Evolutionary conservation across 2,888 invertebrate genomes (phyloP).

Genomic region (Synergus itoensis): DNA sequence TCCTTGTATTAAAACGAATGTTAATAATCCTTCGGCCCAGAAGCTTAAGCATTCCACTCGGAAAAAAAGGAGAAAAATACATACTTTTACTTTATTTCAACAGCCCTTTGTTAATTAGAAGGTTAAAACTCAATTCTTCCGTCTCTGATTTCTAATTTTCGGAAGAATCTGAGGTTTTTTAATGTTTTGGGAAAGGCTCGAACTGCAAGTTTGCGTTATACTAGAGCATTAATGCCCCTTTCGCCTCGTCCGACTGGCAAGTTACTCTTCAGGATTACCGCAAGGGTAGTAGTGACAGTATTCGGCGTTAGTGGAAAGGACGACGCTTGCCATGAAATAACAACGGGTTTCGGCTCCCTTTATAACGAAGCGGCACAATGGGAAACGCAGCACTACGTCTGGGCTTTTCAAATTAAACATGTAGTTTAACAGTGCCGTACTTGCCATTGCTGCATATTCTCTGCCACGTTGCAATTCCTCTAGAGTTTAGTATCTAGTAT

Average conservation of each 20-base stretch:
- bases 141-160: not conserved
- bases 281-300: constrained; percentile 48
- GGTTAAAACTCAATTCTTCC: too few relatives aligned
- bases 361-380: constrained; percentile 66
- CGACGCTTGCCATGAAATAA: constrained; percentile 66
- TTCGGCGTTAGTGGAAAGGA: constrained; percentile 51
- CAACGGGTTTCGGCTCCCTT: constrained; percentile 68
- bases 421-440: constrained; percentile 63
- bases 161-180: not conserved
- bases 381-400: constrained; percentile 59
- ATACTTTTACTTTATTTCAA: too few relatives aligned
- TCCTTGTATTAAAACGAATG: constrained; percentile 74
- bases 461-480: not conserved
- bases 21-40: constrained; percentile 63
- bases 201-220: constrained; percentile 20
- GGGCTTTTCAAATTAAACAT: constrained; percentile 70
- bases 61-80: not conserved
- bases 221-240: constrained; percentile 43
- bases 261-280: constrained; percentile 64
- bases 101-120: too few relatives aligned
- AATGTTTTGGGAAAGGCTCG: not conserved
- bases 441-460: constrained; percentile 29
- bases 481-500: not conserved
- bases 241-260: constrained; percentile 55
- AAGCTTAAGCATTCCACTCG: not conserved